phyloP scores from a whole-genome alignment of 1,140 invertebrate genomes.

The Whitmania pigra region DNA sequence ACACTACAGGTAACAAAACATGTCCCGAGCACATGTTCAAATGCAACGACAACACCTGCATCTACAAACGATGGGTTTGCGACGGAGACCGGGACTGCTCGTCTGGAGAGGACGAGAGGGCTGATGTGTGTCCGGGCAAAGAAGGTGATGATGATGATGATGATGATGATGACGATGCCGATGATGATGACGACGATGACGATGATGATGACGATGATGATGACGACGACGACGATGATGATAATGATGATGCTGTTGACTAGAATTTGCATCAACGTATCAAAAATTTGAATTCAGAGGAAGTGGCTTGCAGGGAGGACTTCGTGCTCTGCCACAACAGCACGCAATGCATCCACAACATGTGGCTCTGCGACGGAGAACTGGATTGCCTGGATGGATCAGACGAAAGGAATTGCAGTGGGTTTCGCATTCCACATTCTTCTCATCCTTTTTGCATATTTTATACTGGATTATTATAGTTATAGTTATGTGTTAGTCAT shows the following conservation, averaged over 20 bases:
- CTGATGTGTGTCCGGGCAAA: neutral
- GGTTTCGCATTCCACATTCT: conserved; percentile 11
- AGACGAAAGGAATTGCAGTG: conserved; percentile 35
- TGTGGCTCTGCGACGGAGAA: conserved; percentile 60
- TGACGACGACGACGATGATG: neutral
- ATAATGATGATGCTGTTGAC: neutral
- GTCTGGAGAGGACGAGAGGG: conserved; percentile 12
- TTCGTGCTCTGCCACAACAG: conserved; percentile 26
- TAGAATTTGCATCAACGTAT: too few relatives aligned
- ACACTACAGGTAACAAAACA: conserved; percentile 9
- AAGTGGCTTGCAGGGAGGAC: too few relatives aligned
- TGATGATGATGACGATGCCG: neutral
- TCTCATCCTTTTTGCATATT: too few relatives aligned
- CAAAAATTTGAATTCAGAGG: too few relatives aligned
- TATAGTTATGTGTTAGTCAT: too few relatives aligned
- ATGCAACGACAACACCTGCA: conserved; percentile 17
- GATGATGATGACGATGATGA: too few relatives aligned
- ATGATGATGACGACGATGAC: neutral
- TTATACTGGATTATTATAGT: too few relatives aligned
- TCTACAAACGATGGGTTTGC: conserved; percentile 16
- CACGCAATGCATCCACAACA: conserved; percentile 31
- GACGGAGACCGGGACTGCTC: conserved; percentile 20
- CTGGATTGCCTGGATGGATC: conserved; percentile 44
- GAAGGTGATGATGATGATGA: neutral
- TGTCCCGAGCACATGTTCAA: conserved; percentile 15